Conservation (phyloP, 2,888 invertebrate species). For the Unio delphinus region DNA sequence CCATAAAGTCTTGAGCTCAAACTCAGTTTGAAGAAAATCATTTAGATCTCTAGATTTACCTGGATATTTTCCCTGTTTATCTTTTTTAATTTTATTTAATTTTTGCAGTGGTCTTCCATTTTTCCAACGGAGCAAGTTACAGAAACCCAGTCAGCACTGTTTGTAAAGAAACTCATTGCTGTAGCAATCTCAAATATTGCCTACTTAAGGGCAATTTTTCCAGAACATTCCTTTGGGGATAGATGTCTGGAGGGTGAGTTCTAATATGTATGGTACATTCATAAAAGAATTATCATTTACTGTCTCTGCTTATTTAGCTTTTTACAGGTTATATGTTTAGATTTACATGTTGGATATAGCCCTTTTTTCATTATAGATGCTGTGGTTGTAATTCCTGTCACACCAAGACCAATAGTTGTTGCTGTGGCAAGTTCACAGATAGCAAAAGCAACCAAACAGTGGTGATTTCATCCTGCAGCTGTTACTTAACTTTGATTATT, state of each 20-base stretch:
- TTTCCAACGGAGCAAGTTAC: conserved; percentile 70
- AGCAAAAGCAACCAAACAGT: too few relatives aligned
- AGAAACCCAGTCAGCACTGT: conserved; percentile 68
- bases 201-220: conserved; percentile 72
- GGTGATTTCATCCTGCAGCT: too few relatives aligned
- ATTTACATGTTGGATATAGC: not conserved
- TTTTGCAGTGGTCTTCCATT: conserved; percentile 68
- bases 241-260: conserved; percentile 69
- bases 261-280: too few relatives aligned
- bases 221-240: conserved; percentile 72
- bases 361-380: not conserved
- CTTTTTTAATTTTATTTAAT: conserved; percentile 2
- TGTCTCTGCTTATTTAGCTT: too few relatives aligned
- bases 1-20: not conserved
- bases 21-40: not conserved
- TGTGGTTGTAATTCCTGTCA: too few relatives aligned
- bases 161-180: conserved; percentile 72
- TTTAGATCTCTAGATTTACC: not conserved
- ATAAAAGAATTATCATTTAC: too few relatives aligned
- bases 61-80: not conserved
- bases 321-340: too few relatives aligned
- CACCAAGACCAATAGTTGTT: too few relatives aligned
- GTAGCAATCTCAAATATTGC: conserved; percentile 72
- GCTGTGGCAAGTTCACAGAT: too few relatives aligned
- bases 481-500: too few relatives aligned